Evolutionary conservation across 2,888 invertebrate species (phyloP), one percentile per base, ranked within the genome.

Genomic region (Diaperis boleti): DNA sequence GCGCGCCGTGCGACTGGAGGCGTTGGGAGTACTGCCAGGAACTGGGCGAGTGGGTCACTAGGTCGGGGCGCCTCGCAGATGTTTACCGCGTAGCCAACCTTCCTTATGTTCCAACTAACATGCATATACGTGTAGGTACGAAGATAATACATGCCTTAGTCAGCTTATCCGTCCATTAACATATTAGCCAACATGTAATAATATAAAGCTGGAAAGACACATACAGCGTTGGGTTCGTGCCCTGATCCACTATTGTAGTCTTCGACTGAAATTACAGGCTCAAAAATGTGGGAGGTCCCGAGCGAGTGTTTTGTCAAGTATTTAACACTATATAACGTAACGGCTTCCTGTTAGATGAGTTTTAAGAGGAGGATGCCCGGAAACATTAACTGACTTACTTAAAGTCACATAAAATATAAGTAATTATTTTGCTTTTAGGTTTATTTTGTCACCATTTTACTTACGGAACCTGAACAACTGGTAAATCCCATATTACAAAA

Each of bases 11-110:
- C 56, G 62, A 67, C 69, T 72, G 69, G 68, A 68, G 70, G 75
- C 72, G 68, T 69, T 67, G 68, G 68, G 68, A 72, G 67, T 69
- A n/a, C 64, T 72, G 67, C 66, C 65, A 69, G 73, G 72, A 77
- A 75, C 74, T 77, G 76, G 77, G 77, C 69, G 77, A 78, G 74
- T 78, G 72, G 78, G 78, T 78, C 74, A 78, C 71, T 76, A 72
- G 78, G 77, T 72, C 77, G 74, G 68, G 72, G 74, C 78, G 78
- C 76, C 74, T 75, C 72, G 75, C 77, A 77, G 77, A 76, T 76
- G 76, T 74, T 74, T 70, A 72, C 71, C 45, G 41, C 10, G 47
- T 67, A 71, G 67, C 31, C 63, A 64, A 68, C 64, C 70, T 70
- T 70, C 69, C 71, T 71, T 71, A 69, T 70, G 70, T 62, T 66